These are phyloP conservation scores for Nezara viridula DNA, from an alignment of 2,888 invertebrate species.

Conservation along the genomic window DNA sequence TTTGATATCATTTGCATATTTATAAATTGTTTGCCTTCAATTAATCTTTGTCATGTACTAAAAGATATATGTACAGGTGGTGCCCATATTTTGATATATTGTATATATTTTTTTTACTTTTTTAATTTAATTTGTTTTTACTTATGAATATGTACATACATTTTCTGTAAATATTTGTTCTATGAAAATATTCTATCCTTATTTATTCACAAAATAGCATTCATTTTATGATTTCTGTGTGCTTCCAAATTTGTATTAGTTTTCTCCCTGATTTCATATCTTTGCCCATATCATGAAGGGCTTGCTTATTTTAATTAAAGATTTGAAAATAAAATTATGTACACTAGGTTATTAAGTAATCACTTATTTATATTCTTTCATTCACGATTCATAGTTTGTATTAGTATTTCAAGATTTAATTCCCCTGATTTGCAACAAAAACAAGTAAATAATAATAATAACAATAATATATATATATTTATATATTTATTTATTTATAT, in stretches of 20 bases:
- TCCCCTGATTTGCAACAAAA: background rate
- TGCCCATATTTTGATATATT: background rate
- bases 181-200: background rate
- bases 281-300: background rate
- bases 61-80: background rate
- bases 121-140: background rate
- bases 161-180: background rate
- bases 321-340: background rate
- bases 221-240: background rate
- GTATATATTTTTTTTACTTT: background rate
- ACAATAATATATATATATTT: too few relatives aligned
- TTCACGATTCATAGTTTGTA: background rate
- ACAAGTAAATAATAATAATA: background rate
- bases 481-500: too few relatives aligned
- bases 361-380: background rate
- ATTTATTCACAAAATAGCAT: background rate
- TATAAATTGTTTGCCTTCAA: background rate
- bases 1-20: background rate
- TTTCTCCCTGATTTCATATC: background rate
- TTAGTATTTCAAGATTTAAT: background rate
- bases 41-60: background rate
- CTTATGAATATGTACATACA: background rate
- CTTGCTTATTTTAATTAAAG: background rate
- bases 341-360: background rate
- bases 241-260: background rate